A percentile compares a stretch with the other conserved stretches of the same genome.
Evolutionary conservation across 2,113 vertebrate genomes (phyloP).

Genomic region (Brachyistius frenatus): DNA sequence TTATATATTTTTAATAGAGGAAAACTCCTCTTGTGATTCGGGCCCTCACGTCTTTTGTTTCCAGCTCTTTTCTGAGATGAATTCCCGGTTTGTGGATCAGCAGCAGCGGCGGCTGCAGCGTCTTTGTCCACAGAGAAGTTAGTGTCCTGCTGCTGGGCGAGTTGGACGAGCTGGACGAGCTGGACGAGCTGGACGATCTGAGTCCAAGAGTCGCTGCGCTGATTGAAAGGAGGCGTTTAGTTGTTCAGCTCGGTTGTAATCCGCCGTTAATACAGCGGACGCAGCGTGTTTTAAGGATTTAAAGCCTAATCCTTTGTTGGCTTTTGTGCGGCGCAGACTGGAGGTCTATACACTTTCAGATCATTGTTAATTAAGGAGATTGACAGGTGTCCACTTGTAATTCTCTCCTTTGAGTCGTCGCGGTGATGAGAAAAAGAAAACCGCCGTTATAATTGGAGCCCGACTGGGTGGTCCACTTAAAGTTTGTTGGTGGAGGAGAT

Average conservation of each 20-base stretch:
- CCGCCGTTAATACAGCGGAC: slow-evolving; percentile 73
- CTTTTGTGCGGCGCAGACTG: slow-evolving; percentile 68
- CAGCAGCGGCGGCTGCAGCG: not conserved
- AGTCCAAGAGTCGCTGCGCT: slow-evolving; percentile 64
- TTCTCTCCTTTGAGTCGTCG: slow-evolving; percentile 74
- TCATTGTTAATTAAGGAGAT: slow-evolving; percentile 82
- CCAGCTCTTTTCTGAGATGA: not conserved
- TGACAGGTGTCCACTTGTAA: slow-evolving; percentile 85
- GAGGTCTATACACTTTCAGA: slow-evolving; percentile 78
- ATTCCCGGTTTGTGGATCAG: not conserved
- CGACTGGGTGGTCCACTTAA: slow-evolving; percentile 85
- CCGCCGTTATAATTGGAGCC: slow-evolving; percentile 78
- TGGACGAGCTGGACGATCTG: slow-evolving; percentile 20
- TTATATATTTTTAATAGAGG: no score
- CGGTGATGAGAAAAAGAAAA: slow-evolving; percentile 62
- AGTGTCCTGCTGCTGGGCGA: slow-evolving; percentile 17
- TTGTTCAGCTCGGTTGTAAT: slow-evolving; percentile 75
- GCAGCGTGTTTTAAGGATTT: slow-evolving; percentile 71
- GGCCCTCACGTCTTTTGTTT: not conserved
- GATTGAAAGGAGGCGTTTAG: slow-evolving; percentile 74
- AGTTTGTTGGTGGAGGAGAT: slow-evolving; percentile 72
- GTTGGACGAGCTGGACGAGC: not conserved
- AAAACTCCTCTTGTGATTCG: not conserved
- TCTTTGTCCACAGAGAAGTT: slow-evolving; percentile 41
- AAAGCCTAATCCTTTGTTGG: slow-evolving; percentile 77